These are phyloP conservation scores for Choreutis nemorana DNA, from an alignment of 2,888 invertebrate genomes.

Conservation along the genomic window DNA sequence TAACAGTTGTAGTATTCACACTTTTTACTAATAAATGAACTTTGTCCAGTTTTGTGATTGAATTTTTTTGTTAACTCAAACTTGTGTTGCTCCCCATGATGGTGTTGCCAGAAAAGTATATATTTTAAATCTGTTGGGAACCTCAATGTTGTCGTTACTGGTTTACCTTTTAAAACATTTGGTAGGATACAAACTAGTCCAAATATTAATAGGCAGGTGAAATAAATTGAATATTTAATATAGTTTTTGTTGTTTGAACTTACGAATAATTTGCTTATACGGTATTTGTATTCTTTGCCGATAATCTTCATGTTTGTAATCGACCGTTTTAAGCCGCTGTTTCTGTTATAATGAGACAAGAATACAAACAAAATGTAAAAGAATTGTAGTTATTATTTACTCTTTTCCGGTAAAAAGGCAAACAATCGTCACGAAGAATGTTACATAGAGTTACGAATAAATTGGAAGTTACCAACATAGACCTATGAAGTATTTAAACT, in stretches of 20 bases:
- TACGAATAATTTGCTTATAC: neutral
- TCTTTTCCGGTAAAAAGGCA: too few species aligned
- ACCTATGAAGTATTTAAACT: too few species aligned
- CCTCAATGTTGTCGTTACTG: constrained; percentile 11
- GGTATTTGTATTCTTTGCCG: too few species aligned
- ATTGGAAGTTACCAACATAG: too few species aligned
- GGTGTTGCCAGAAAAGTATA: constrained; percentile 38
- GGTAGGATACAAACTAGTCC: neutral
- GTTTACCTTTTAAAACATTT: neutral
- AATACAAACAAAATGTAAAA: too few species aligned
- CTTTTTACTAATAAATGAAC: constrained; percentile 33
- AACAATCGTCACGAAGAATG: too few species aligned
- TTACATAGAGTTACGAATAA: too few species aligned
- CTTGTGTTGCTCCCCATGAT: constrained; percentile 11
- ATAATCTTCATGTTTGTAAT: too few species aligned
- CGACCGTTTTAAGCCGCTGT: too few species aligned
- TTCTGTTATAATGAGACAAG: too few species aligned
- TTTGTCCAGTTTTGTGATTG: constrained; percentile 28
- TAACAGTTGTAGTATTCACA: constrained; percentile 44
- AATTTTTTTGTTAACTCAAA: constrained; percentile 13
- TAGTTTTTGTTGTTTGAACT: neutral
- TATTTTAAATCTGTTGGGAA: constrained; percentile 43
- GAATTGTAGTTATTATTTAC: too few species aligned
- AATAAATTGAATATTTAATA: neutral
- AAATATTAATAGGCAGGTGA: neutral